Evolutionary conservation across 2,113 vertebrate genomes (phyloP).

Genomic region (Promerops cafer): DNA sequence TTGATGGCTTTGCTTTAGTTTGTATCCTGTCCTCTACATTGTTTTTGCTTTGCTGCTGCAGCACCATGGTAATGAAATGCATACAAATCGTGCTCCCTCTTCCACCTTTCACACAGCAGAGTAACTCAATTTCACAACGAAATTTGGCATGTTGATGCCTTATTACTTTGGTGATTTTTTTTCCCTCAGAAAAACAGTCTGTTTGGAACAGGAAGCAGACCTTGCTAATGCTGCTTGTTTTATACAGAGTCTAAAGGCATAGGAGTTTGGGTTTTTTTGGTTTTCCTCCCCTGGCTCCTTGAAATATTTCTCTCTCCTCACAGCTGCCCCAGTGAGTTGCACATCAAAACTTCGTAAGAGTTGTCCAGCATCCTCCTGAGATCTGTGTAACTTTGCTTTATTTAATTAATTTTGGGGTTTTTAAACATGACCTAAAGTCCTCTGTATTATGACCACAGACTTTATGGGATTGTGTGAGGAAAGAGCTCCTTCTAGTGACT

Average conservation of each 20-base stretch:
- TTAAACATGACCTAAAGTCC: not conserved
- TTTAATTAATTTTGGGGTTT: not conserved
- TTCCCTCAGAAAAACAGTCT: not conserved
- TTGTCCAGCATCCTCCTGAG: not conserved
- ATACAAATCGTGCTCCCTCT: not conserved
- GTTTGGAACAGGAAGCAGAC: not conserved
- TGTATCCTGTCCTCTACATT: not conserved
- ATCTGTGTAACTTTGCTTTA: not conserved
- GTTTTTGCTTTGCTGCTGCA: not conserved
- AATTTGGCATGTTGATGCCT: not conserved
- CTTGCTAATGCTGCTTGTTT: not conserved
- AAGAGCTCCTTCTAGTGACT: slow-evolving; percentile 69
- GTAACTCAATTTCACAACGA: not conserved
- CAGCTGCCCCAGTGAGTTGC: not conserved
- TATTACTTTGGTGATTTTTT: not conserved
- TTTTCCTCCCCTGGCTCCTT: not conserved
- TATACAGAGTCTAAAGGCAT: not conserved
- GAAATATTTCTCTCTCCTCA: not conserved
- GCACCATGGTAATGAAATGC: not conserved
- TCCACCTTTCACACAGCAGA: not conserved
- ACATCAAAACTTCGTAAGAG: not conserved
- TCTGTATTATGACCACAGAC: not conserved
- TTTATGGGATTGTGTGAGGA: not conserved
- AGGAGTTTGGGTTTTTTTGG: not conserved
- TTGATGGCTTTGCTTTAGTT: not conserved